Evolutionary conservation across 2,888 invertebrate genomes (phyloP).

Genomic region (Celastrina argiolus): DNA sequence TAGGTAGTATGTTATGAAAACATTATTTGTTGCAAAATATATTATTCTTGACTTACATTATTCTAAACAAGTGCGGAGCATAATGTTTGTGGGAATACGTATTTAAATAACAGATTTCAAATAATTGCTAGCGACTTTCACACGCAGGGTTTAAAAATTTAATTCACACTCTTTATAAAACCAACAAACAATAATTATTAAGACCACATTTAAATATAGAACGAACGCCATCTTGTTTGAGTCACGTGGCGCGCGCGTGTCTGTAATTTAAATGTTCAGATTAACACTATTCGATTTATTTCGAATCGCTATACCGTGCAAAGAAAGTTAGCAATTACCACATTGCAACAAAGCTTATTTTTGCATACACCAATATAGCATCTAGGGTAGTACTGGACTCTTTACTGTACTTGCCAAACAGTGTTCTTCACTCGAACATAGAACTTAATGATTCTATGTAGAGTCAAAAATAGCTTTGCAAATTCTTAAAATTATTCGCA

Average conservation of each 20-base stretch:
- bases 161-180: slow-evolving; percentile 42
- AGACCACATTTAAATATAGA: slow-evolving; percentile 42
- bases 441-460: background rate
- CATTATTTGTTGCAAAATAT: too few species aligned
- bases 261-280: slow-evolving; percentile 35
- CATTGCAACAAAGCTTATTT: background rate
- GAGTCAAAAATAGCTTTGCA: background rate
- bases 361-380: background rate
- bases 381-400: background rate
- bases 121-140: slow-evolving; percentile 28
- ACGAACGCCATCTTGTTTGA: slow-evolving; percentile 38
- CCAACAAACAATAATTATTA: slow-evolving; percentile 47
- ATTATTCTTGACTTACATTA: too few species aligned
- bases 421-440: background rate
- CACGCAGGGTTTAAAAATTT: slow-evolving; percentile 32
- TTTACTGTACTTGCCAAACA: background rate
- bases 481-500: background rate
- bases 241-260: slow-evolving; percentile 39
- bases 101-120: background rate
- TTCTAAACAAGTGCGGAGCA: too few species aligned
- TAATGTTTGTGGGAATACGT: background rate
- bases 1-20: too few species aligned
- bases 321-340: background rate
- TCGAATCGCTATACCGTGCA: slow-evolving; percentile 18
- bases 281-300: slow-evolving; percentile 34